Percentiles rank a stretch among this genome's conserved stretches.
phyloP scores from a whole-genome alignment of 1,140 invertebrate species.

The Lycorma delicatula region DNA sequence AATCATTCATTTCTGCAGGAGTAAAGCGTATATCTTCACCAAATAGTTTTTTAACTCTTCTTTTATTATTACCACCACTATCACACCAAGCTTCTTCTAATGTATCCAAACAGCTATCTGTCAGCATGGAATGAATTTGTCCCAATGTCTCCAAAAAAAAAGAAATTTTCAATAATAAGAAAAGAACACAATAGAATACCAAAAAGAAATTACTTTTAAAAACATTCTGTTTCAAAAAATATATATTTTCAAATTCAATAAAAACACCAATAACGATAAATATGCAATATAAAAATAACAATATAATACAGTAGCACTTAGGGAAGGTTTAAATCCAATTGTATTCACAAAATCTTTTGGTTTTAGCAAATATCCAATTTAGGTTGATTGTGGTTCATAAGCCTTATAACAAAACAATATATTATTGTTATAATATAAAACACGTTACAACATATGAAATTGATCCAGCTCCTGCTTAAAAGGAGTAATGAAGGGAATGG shows the following conservation, averaged over 20 bases:
- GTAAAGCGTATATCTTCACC: neutral
- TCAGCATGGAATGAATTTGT: slow-evolving; percentile 34
- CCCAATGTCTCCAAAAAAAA: slow-evolving; percentile 38
- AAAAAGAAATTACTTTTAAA: neutral
- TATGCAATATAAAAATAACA: too few relatives aligned
- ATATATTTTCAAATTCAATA: neutral
- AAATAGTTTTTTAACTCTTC: neutral
- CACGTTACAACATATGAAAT: too few relatives aligned
- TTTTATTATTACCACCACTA: neutral
- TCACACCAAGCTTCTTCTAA: slow-evolving; percentile 8
- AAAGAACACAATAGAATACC: neutral
- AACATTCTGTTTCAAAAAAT: neutral
- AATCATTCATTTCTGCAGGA: slow-evolving; percentile 1
- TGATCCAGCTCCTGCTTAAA: too few relatives aligned
- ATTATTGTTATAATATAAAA: too few relatives aligned
- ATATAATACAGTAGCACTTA: too few relatives aligned
- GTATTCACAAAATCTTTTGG: too few relatives aligned
- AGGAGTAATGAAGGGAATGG: too few relatives aligned
- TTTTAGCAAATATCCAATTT: too few relatives aligned
- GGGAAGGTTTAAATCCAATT: too few relatives aligned
- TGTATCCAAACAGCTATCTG: slow-evolving; percentile 13
- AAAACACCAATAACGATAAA: too few relatives aligned
- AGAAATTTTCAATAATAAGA: slow-evolving; percentile 12
- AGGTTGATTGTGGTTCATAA: too few relatives aligned
- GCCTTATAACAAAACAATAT: too few relatives aligned